Conservation (phyloP, 2,888 invertebrate species). For the Enoplolaimus lenunculus region DNA sequence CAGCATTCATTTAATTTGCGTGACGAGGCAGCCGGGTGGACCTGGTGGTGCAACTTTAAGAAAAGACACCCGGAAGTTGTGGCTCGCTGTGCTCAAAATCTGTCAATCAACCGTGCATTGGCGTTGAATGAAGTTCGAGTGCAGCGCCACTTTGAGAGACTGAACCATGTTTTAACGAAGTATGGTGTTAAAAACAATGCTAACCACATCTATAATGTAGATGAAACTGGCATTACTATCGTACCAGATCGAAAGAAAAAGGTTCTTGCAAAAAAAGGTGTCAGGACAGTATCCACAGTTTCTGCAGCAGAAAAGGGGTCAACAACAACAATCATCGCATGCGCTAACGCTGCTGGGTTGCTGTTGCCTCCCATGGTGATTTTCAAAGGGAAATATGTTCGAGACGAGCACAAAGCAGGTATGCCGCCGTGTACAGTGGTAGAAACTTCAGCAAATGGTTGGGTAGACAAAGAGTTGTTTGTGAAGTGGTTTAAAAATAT, state of each 20-base stretch:
- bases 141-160: background rate
- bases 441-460: background rate
- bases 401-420: background rate
- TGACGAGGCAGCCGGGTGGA: background rate
- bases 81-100: background rate
- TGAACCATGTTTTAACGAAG: background rate
- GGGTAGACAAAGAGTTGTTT: conserved; percentile 9
- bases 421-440: background rate
- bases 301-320: background rate
- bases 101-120: background rate
- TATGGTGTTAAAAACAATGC: background rate
- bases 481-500: background rate
- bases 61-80: background rate
- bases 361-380: background rate
- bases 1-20: background rate
- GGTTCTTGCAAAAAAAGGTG: background rate
- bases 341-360: conserved; percentile 1
- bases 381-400: background rate
- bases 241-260: background rate
- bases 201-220: background rate
- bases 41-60: background rate
- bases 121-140: background rate
- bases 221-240: background rate
- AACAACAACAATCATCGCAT: background rate
- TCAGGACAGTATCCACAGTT: background rate